Evolutionary conservation across 2,113 vertebrate genomes (phyloP).

Genomic region (Eurypyga helias): DNA sequence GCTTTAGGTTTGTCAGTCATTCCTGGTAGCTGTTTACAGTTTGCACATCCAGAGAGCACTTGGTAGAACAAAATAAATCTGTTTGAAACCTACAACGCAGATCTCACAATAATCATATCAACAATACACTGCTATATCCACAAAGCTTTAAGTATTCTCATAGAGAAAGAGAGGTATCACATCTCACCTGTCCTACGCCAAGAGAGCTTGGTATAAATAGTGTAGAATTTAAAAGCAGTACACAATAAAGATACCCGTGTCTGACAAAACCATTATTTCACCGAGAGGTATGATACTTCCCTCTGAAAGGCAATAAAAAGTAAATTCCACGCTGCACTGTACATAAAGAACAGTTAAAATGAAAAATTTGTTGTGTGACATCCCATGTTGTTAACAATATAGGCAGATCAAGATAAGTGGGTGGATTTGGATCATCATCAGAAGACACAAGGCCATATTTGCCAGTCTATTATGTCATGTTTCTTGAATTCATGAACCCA

Average conservation of each 20-base stretch:
- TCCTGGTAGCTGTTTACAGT: neutral
- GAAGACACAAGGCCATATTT: slow-evolving; percentile 67
- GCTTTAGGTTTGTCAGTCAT: neutral
- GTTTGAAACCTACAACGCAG: neutral
- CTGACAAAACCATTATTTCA: slow-evolving; percentile 75
- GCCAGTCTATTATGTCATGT: slow-evolving; percentile 61
- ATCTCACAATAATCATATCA: neutral
- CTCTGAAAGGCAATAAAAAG: slow-evolving; percentile 63
- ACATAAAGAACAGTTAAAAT: slow-evolving; percentile 65
- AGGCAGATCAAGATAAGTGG: slow-evolving; percentile 68
- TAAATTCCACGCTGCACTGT: slow-evolving; percentile 48
- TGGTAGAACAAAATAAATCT: neutral
- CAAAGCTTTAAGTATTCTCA: slow-evolving; percentile 13
- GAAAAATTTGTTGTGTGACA: slow-evolving; percentile 57
- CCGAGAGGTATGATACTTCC: slow-evolving; percentile 64
- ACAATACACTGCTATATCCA: neutral
- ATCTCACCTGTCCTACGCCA: slow-evolving; percentile 54
- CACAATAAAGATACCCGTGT: slow-evolving; percentile 66
- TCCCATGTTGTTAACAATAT: slow-evolving; percentile 62
- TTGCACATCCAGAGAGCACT: neutral
- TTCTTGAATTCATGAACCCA: slow-evolving; percentile 62
- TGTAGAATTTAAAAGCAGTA: slow-evolving; percentile 67
- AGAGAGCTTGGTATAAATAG: slow-evolving; percentile 64
- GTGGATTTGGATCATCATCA: slow-evolving; percentile 66
- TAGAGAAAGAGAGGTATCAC: slow-evolving; percentile 20